Conservation (phyloP, 2,888 invertebrate species). For the Apotomis capreana region DNA sequence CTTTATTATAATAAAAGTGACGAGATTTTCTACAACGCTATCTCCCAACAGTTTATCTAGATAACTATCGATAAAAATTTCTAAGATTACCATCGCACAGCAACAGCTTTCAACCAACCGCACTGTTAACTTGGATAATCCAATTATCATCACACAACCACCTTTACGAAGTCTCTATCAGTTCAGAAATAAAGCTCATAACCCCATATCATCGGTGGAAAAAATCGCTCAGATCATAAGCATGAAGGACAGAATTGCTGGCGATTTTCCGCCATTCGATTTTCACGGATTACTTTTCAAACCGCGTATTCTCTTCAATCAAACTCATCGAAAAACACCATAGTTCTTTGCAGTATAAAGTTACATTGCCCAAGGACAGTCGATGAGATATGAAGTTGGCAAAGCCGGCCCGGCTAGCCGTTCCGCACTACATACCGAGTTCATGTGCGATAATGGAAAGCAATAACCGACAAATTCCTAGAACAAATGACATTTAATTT, state of each 20-base stretch:
- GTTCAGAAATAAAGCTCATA: background rate
- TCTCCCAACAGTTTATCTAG: conserved; percentile 4
- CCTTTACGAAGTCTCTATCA: background rate
- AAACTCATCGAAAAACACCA: background rate
- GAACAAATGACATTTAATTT: conserved; percentile 9
- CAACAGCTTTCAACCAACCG: conserved; percentile 27
- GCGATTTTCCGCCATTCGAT: conserved; percentile 31
- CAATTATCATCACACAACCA: background rate
- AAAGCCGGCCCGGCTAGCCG: conserved; percentile 15
- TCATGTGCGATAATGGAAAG: conserved; percentile 4
- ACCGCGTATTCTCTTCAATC: background rate
- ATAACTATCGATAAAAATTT: conserved; percentile 27
- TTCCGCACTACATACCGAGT: conserved; percentile 39
- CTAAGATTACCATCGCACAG: conserved; percentile 20
- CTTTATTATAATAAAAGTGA: background rate
- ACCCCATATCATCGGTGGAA: background rate
- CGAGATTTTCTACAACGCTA: background rate
- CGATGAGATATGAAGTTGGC: background rate
- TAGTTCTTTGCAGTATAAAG: background rate
- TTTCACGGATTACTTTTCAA: conserved; percentile 8
- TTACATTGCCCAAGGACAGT: background rate
- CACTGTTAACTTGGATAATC: conserved; percentile 16
- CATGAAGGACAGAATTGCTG: conserved; percentile 37
- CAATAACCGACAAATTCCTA: conserved; percentile 12
- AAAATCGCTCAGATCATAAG: conserved; percentile 15